phyloP scores from a whole-genome alignment of 2,888 invertebrate species.

The Melanargia galathea region DNA sequence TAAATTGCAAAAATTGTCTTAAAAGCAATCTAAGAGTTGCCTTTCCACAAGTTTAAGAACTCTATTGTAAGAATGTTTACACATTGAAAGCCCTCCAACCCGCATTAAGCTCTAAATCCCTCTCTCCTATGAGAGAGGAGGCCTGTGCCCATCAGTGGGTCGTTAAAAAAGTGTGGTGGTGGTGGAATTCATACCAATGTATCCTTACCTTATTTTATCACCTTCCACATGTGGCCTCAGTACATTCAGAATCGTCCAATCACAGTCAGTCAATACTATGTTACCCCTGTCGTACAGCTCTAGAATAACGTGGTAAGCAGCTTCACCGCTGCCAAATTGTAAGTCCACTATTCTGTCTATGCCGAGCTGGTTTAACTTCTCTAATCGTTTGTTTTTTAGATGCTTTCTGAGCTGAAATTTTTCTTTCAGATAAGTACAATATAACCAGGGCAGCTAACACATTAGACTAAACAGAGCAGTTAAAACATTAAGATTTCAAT shows the following conservation, averaged over 20 bases:
- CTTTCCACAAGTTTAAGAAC: too few species aligned
- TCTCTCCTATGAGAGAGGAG: too few species aligned
- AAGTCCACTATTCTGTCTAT: constrained; percentile 96
- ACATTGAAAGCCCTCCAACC: too few species aligned
- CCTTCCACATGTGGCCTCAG: constrained; percentile 95
- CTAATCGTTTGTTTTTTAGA: constrained; percentile 96
- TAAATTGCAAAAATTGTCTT: too few species aligned
- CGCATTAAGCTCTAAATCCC: too few species aligned
- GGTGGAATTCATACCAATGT: too few species aligned
- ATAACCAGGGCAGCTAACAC: neutral
- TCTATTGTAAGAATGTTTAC: too few species aligned
- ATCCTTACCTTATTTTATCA: constrained; percentile 87
- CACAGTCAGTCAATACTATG: constrained; percentile 94
- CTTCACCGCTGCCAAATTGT: constrained; percentile 96
- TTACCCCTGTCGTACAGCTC: constrained; percentile 98
- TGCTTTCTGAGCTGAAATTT: constrained; percentile 93
- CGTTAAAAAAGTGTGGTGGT: too few species aligned
- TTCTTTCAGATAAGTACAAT: neutral
- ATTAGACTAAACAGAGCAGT: neutral
- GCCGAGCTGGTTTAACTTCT: constrained; percentile 92
- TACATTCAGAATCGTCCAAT: constrained; percentile 95
- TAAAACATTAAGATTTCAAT: too few species aligned
- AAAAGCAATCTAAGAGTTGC: too few species aligned
- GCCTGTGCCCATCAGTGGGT: too few species aligned
- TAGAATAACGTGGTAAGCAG: constrained; percentile 96